Evolutionary conservation across 2,888 invertebrate genomes (phyloP).

Genomic region (Parnassius smintheus): DNA sequence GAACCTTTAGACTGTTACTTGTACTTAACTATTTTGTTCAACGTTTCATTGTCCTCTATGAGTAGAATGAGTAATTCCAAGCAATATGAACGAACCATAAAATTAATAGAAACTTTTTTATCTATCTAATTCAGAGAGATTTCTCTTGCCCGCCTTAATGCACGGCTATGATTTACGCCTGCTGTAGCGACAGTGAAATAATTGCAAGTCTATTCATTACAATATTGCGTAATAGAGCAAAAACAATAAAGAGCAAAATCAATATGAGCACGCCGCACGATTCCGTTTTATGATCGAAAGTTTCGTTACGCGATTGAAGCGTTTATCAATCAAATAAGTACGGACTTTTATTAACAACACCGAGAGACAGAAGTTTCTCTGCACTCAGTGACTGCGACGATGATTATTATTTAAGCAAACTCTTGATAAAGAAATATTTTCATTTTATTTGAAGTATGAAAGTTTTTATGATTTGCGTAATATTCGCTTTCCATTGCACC

Average conservation of each 20-base stretch:
- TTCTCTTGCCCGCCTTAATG: slow-evolving; percentile 5
- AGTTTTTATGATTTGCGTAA: slow-evolving; percentile 2
- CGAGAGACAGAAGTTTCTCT: slow-evolving; percentile 2
- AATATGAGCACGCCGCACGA: slow-evolving; percentile 33
- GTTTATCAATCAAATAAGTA: slow-evolving; percentile 13
- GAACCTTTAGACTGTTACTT: no score
- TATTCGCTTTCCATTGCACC: no score
- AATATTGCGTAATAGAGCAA: slow-evolving; percentile 32
- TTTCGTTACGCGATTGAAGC: slow-evolving; percentile 19
- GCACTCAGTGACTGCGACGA: neutral
- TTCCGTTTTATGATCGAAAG: slow-evolving; percentile 38
- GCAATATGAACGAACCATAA: slow-evolving; percentile 1
- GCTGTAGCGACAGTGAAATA: slow-evolving; percentile 19
- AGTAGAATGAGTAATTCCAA: neutral
- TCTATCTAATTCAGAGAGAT: slow-evolving; percentile 11
- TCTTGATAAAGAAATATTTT: slow-evolving; percentile 13
- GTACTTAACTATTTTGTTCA: no score
- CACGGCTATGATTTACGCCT: slow-evolving; percentile 18
- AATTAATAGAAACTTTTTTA: slow-evolving; percentile 12
- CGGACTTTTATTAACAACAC: neutral
- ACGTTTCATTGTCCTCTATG: no score
- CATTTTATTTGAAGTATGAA: slow-evolving; percentile 11
- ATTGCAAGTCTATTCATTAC: slow-evolving; percentile 28
- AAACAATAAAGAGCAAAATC: slow-evolving; percentile 34
- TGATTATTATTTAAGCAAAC: slow-evolving; percentile 1